Evolutionary conservation across 1,140 invertebrate species (phyloP), one percentile per base, ranked within the genome.

Genomic region (Euschistus heros): DNA sequence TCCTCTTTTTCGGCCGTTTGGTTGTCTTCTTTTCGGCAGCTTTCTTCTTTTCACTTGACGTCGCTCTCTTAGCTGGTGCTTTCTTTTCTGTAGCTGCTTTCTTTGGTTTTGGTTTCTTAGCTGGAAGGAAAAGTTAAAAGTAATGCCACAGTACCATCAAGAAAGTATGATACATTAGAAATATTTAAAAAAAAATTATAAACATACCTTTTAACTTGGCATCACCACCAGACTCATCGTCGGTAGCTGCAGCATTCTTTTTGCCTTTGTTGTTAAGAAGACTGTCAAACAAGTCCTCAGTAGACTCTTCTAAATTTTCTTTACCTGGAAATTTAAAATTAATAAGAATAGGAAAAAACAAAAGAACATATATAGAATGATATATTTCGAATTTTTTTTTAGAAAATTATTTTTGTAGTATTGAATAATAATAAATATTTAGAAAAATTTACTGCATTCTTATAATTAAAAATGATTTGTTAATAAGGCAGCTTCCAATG

Each of bases 21-120:
- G 67, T 37, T 15, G 64, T 24, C 26, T 65, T 17, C 44, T 68
- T 68, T 14, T 50, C 46, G 6, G 65, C 10, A 63, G 46, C 24
- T 18, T 63, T 47, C 26, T 50, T 50, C 42, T 63, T 47, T 30
- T 47, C 30, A 37, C 33, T 37, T 22, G 62, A n/a, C 20, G 46
- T 20, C 20, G 24, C 24, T 52, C 26, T 50, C 17, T 63, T 47
- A 1, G 10, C 26, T 20, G 37, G 27, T 4, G 24, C n/a, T 30
- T 27, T 52, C 46, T 63, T 47, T 26, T 63, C 20, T 7, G 47
- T 37, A 42, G 42, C 18, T 17, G 15, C 50, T 52, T 62, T 62
- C 30, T 66, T 66, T 20, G 62, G 46, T 62, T 24, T 46, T 22
- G 46, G 10, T 18, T 50, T 63, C 50, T 50, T 50, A 13, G 44